These are phyloP conservation scores for Eurosta solidaginis DNA, from an alignment of 1,140 invertebrate species.

Conservation along the genomic window DNA sequence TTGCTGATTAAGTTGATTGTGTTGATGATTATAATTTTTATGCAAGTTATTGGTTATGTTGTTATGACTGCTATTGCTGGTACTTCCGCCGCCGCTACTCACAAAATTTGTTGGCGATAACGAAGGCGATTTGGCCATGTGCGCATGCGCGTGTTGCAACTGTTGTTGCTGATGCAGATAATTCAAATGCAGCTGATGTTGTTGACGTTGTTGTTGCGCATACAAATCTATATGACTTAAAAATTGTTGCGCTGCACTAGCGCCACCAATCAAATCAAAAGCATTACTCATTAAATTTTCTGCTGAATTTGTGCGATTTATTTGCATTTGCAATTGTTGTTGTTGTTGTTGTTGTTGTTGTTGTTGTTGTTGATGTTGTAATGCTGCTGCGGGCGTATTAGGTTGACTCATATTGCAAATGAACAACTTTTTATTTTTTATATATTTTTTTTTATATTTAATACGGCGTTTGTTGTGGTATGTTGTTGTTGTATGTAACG, in stretches of 20 bases:
- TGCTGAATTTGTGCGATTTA: background rate
- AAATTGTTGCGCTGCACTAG: slow-evolving; percentile 44
- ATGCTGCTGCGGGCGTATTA: background rate
- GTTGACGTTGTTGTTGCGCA: slow-evolving; percentile 35
- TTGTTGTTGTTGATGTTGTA: slow-evolving; percentile 29
- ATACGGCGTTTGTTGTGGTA: background rate
- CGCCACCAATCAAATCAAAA: slow-evolving; percentile 40
- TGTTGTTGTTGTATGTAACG: background rate
- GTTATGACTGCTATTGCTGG: slow-evolving; percentile 10
- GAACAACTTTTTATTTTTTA: background rate
- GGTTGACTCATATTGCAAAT: slow-evolving; percentile 3
- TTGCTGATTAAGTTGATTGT: too few relatives aligned
- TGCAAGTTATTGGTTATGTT: background rate
- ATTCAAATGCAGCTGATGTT: slow-evolving; percentile 35
- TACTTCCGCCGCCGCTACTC: background rate
- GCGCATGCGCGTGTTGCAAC: slow-evolving; percentile 7
- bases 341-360: slow-evolving; percentile 18
- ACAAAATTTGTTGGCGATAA: background rate
- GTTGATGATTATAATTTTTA: slow-evolving; percentile 38
- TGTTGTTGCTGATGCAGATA: slow-evolving; percentile 33
- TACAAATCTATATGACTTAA: slow-evolving; percentile 42
- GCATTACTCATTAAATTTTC: slow-evolving; percentile 47
- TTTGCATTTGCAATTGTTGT: slow-evolving; percentile 29
- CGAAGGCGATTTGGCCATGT: slow-evolving; percentile 10
- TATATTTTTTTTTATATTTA: background rate